Evolutionary conservation across 2,797 vertebrate genomes (phyloP).

Genomic region (Sebastes wilsoni): DNA sequence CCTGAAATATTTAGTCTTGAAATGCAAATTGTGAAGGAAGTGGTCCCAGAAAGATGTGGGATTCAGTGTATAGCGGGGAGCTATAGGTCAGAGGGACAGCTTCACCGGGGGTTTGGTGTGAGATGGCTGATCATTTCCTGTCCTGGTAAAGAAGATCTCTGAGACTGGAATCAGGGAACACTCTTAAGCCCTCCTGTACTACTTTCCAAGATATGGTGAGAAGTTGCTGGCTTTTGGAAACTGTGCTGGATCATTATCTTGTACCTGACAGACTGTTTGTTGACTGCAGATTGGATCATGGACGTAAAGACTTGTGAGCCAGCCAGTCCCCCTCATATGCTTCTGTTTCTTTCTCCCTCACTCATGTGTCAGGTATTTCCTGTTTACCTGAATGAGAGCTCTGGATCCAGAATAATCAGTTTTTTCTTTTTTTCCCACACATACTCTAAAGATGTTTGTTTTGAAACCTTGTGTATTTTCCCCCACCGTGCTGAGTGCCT

Average conservation of each 20-base stretch:
- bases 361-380: background rate
- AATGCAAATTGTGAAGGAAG: background rate
- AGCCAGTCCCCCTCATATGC: background rate
- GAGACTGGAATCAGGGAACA: background rate
- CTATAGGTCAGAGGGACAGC: background rate
- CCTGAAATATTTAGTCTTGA: background rate
- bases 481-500: background rate
- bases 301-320: background rate
- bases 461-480: background rate
- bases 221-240: background rate
- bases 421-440: background rate
- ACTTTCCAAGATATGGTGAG: background rate
- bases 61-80: background rate
- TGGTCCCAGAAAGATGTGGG: background rate
- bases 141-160: background rate
- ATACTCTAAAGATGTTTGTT: background rate
- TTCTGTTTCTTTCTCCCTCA: background rate
- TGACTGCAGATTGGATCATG: background rate
- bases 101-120: background rate
- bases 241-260: constrained; percentile 11
- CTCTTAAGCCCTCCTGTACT: background rate
- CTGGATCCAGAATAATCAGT: background rate
- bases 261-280: background rate
- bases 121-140: background rate
- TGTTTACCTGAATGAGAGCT: background rate